Conservation (phyloP, 2,797 vertebrate genomes). For the Tenualosa thibaudeaui region DNA sequence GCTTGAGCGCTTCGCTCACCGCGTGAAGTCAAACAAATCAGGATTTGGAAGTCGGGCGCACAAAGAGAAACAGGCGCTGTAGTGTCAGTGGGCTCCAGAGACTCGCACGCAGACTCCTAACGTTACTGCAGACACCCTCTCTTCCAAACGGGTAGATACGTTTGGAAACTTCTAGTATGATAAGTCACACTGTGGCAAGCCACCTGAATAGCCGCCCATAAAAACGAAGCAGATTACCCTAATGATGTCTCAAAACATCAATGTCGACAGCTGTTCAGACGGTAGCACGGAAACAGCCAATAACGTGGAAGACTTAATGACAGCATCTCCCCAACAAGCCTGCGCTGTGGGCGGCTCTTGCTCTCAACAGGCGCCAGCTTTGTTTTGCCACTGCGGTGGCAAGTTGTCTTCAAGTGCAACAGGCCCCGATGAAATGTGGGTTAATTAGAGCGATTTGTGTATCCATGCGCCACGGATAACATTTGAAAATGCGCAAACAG, state of each 20-base stretch:
- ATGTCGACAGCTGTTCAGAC: slow-evolving; percentile 5
- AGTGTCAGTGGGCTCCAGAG: slow-evolving; percentile 7
- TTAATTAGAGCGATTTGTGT: slow-evolving; percentile 55
- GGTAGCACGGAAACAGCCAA: background rate
- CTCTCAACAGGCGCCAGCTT: slow-evolving; percentile 22
- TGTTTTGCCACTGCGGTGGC: slow-evolving; percentile 49
- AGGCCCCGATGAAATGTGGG: slow-evolving; percentile 57
- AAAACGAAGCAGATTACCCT: background rate
- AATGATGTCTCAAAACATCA: slow-evolving; percentile 10
- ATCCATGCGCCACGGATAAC: slow-evolving; percentile 31
- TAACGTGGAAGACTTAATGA: background rate
- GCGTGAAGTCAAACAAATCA: slow-evolving; percentile 17
- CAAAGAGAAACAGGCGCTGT: background rate
- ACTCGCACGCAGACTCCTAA: background rate
- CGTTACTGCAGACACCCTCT: background rate
- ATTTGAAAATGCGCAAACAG: slow-evolving; percentile 47
- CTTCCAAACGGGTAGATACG: background rate
- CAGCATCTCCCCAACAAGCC: slow-evolving; percentile 3
- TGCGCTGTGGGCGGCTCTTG: background rate
- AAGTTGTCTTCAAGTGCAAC: slow-evolving; percentile 45
- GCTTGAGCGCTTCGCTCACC: background rate
- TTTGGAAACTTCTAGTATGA: background rate
- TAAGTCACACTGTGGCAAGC: background rate
- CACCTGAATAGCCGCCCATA: slow-evolving; percentile 1
- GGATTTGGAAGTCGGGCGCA: background rate